phyloP scores from a whole-genome alignment of 2,888 invertebrate genomes.

The Schrankia costaestrigalis region DNA sequence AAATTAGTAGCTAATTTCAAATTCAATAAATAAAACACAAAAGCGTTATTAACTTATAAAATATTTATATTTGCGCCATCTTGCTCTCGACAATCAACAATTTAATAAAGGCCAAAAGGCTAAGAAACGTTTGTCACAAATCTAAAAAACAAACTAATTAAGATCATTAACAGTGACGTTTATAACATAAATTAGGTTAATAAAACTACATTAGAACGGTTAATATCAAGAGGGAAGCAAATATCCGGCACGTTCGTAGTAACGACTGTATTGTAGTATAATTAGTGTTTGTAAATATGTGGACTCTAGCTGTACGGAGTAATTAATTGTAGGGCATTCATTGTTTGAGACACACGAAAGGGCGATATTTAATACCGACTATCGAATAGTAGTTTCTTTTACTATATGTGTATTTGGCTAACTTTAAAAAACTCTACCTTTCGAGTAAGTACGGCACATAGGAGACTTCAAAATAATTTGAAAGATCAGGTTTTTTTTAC shows the following conservation, averaged over 20 bases:
- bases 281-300: conserved; percentile 37
- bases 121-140: not conserved
- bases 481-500: too few species aligned
- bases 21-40: too few species aligned
- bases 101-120: conserved; percentile 3
- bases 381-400: too few species aligned
- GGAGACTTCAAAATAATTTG: too few species aligned
- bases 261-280: conserved; percentile 39
- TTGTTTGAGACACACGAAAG: not conserved
- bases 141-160: conserved; percentile 17
- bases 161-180: conserved; percentile 12
- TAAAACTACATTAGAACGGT: conserved; percentile 50
- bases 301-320: conserved; percentile 19
- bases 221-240: conserved; percentile 43
- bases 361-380: too few species aligned
- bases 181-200: conserved; percentile 44
- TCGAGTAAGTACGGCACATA: too few species aligned
- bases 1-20: too few species aligned
- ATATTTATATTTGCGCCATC: not conserved
- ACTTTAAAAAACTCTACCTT: too few species aligned
- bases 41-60: not conserved
- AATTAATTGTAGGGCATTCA: too few species aligned
- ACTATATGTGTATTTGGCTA: too few species aligned
- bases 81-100: not conserved
- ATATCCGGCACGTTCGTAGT: conserved; percentile 39